Evolutionary conservation across 92 coral and sea anemone genomes (phyloP), one percentile per base, ranked within the genome.

Genomic region (Pocillopora meandrina): DNA sequence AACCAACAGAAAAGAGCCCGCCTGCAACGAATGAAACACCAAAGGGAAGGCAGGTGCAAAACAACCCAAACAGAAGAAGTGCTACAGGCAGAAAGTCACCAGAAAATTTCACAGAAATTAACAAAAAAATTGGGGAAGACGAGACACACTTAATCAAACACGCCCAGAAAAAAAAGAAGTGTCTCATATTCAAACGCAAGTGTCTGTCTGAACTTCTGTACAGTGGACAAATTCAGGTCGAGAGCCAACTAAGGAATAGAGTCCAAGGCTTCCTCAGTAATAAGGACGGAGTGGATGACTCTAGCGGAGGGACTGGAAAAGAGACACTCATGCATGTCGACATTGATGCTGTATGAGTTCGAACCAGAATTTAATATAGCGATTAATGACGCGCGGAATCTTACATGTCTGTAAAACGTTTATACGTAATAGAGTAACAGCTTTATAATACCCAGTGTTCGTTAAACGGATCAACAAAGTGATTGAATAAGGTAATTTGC

Each of bases 211-310:
- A 59, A 11, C 10, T 42, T 11, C 81, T 84, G 49, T 84, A 55
- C 72, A 35, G 56, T 13, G 88, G 52, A 52, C 88, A 84, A 65
- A 19, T n/a, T 9, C 14, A 84, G 68, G 33, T 84, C 13, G 88
- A 84, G 16, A 65, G 61, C 61, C 82, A 58, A 15, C 33, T 84
- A 12, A 76, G 88, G 72, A 66, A 84, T 56, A 65, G 71, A 10
- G 88, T 84, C 34, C 88, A 76, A 31, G 88, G 82, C 35, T 84
- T 84, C 15, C 23, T 84, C 52, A 62, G 57, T 3, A 34, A 18
- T 1, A 35, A 49, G 10, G 75, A 76, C 14, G 60, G 31, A 42
- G 65, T 1, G 18, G 63, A 52, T 3, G 61, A 75, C 42, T 42
- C 61, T 12, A 34, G n/a, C 1, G 34, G 42, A 15, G 67, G 20